Evolutionary conservation across 1,140 invertebrate genomes (phyloP), one percentile per base, ranked within the genome.

Genomic region (Drosophila neocordata): DNA sequence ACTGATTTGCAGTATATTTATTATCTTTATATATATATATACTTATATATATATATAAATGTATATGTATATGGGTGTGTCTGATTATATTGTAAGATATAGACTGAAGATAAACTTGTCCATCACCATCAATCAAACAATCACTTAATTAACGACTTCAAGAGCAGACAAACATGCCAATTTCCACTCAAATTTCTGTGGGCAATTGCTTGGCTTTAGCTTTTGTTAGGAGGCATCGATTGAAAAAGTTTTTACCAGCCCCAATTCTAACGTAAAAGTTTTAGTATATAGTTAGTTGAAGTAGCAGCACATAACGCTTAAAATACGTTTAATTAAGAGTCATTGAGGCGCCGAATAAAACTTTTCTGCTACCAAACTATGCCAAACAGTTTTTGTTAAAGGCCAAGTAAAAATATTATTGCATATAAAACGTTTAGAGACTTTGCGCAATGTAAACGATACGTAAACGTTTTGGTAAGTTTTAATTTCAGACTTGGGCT

Each of bases 71-170:
- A 4, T 41, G 22, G 11, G 34, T 64, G 12, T 56, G n/a, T 15
- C 34, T 5, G 37, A 15, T 38, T 55, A 34, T 15, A 55, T 27
- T 13, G n/a, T 20, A 38, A 11, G 44, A 53, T 34, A 34, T 41
- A 34, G 38, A 11, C 12, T 37, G 38, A 38, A 18, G 9, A 48
- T 48, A 48, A 52, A 8, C 56, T 31, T 22, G 41, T 52, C 53
- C 60, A 58, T 64, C 18, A 22, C 63, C 74, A 81, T 87, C 82
- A 87, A 87, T 87, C 82, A 87, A 76, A 65, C 77, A 85, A 85
- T 85, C 81, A 80, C 82, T 85, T 87, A 85, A 85, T 85, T 84
- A 85, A 78, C 83, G 72, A 76, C 82, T 85, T 82, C 74, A 77
- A 78, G 61, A 66, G 71, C 60, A 71, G 61, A 65, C 55, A 70